Percentiles rank a stretch among this genome's conserved stretches.
Evolutionary conservation across 2,113 vertebrate genomes (phyloP).

Genomic region (Microcebus ravelobensis): DNA sequence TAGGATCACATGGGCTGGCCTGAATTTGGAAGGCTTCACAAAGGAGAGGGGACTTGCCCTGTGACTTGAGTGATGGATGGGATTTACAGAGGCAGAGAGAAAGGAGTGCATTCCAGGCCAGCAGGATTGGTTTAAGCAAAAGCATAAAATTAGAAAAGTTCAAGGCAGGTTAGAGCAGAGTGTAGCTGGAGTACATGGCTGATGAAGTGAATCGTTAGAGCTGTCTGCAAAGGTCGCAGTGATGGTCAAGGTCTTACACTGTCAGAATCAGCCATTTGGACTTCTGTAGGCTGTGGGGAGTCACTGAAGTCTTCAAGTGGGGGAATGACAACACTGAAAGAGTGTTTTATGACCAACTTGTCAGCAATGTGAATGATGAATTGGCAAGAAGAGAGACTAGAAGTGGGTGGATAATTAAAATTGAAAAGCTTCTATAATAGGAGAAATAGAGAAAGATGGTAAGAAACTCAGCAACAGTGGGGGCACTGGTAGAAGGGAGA

Average conservation of each 20-base stretch:
- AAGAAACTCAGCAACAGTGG: constrained; percentile 5
- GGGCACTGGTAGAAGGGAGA: neutral
- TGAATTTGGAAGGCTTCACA: neutral
- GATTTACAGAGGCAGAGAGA: constrained; percentile 15
- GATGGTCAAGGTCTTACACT: neutral
- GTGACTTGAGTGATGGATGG: constrained; percentile 47
- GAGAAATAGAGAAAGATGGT: constrained; percentile 27
- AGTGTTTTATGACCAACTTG: constrained; percentile 74
- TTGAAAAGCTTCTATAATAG: constrained; percentile 61
- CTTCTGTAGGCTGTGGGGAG: constrained; percentile 42
- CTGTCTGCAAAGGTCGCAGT: neutral
- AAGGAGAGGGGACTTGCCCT: neutral
- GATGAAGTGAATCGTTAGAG: neutral
- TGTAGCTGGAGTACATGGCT: neutral
- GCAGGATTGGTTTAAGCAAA: constrained; percentile 2
- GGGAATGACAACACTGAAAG: constrained; percentile 61
- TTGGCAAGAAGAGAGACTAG: constrained; percentile 73
- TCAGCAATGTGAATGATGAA: constrained; percentile 79
- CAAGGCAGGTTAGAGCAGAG: neutral
- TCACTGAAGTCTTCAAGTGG: constrained; percentile 13
- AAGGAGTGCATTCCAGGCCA: neutral
- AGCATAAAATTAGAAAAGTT: constrained; percentile 4
- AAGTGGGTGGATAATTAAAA: constrained; percentile 77
- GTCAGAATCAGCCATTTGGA: constrained; percentile 45
- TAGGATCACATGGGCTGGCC: neutral